These are phyloP conservation scores for Epizoanthus rinbou DNA, from an alignment of 92 coral and sea anemone species.

Conservation along the genomic window DNA sequence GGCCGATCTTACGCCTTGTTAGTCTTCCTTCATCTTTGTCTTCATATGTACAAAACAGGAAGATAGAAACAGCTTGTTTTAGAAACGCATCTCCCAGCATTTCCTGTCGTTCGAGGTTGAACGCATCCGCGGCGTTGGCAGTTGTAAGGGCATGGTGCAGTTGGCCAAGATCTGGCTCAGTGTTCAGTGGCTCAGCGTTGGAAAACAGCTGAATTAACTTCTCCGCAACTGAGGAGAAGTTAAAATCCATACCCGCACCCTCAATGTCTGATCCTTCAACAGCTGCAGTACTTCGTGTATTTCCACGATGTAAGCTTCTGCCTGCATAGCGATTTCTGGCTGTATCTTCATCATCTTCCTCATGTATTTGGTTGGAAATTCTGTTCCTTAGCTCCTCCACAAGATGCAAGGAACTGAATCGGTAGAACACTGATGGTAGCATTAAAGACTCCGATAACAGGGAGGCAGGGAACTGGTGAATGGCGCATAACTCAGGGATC, in stretches of 20 bases:
- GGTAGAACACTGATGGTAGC: slow-evolving; percentile 78
- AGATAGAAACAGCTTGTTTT: slow-evolving; percentile 90
- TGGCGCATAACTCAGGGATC: slow-evolving; percentile 74
- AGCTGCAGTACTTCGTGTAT: not conserved
- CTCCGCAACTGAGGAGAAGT: slow-evolving; percentile 7
- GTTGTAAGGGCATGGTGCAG: slow-evolving; percentile 86
- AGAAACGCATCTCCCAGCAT: slow-evolving; percentile 98
- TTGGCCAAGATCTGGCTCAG: slow-evolving; percentile 59
- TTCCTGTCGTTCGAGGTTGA: slow-evolving; percentile 91
- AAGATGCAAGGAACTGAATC: slow-evolving; percentile 69
- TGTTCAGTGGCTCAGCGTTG: not conserved
- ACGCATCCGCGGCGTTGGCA: slow-evolving; percentile 73
- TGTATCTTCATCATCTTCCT: not conserved
- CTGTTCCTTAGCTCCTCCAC: slow-evolving; percentile 63
- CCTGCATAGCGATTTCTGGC: slow-evolving; percentile 9
- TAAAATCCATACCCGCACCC: not conserved
- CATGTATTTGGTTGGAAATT: slow-evolving; percentile 44
- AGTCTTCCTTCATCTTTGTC: slow-evolving; percentile 92
- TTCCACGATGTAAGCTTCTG: slow-evolving; percentile 44
- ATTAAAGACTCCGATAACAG: slow-evolving; percentile 62
- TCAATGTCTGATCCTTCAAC: not conserved
- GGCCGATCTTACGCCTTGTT: slow-evolving; percentile 73
- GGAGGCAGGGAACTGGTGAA: slow-evolving; percentile 57
- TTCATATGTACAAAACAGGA: slow-evolving; percentile 68
- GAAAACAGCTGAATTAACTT: slow-evolving; percentile 48